Base-by-base conservation (phyloP, 2,888 invertebrate genomes). In the Amblyjoppa fuscipennis region DNA sequence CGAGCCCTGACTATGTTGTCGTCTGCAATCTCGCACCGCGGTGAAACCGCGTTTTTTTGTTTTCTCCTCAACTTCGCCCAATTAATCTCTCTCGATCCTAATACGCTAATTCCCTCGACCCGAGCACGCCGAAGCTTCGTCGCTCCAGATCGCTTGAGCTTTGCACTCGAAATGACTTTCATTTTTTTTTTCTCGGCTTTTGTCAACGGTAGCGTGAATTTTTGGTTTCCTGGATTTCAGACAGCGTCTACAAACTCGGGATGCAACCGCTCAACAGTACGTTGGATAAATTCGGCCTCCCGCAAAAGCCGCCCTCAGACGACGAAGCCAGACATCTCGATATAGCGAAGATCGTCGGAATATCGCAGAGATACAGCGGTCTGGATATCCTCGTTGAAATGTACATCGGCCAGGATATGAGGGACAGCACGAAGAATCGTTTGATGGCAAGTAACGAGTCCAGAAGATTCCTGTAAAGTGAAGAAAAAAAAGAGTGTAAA, bases 371-470 rank as follows among this genome's bases (percentile, higher is more conserved):
- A 25, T 88, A 93, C 77, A 92, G 96, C 49, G 96, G 96, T 0
- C 94, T 96, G 68, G 96, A 95, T 89, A 95, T 96, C 75, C 93
- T 97, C 49, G 92, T 96, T 11, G 95, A 96, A 87, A 95, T 96
- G 76, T 96, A 96, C 90, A 96, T 96, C 1, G 95, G 96, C 3
- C 96, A 96, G 89, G 96, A 97, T 89, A 95, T 96, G 13, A 95
- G 96, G 91, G 96, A 97, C 89, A 96, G 96, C 38, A 96, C 96
- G 90, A 93, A 95, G 88, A 96, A 96, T 89, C 93, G 96, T 64
- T 95, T 96, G 88, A 96, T 96, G 95, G 96, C 96, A 87, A 94
- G 95, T 92, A 16, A 25, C 28, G n/a, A 38, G 20, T 76, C 28
- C 7, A 69, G 16, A 28, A 9, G 31, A 38, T 38, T 34, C 20